A percentile compares a stretch with the other conserved stretches of the same genome.
Conservation (phyloP, 2,888 invertebrate genomes). For the Pantelozetes paolii region DNA sequence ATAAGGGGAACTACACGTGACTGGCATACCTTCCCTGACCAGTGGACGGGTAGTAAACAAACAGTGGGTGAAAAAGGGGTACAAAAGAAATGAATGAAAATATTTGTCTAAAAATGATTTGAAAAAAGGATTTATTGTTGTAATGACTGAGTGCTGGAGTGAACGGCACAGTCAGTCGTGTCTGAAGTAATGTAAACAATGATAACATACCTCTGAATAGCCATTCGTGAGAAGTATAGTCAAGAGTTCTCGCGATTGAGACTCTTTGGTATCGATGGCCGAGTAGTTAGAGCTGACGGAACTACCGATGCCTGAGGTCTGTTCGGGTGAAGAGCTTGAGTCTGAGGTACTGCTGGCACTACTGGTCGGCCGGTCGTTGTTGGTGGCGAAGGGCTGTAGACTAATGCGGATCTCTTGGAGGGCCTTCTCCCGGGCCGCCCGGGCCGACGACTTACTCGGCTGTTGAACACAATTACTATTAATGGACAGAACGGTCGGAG, state of each 20-base stretch:
- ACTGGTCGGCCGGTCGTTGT: conserved; percentile 50
- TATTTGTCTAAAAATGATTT: too few species aligned
- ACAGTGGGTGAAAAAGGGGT: background rate
- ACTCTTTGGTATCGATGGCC: conserved; percentile 2
- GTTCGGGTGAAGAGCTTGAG: conserved; percentile 30
- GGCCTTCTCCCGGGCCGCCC: conserved; percentile 66
- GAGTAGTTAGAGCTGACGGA: conserved; percentile 29
- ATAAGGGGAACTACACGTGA: too few species aligned
- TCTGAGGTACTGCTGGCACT: conserved; percentile 36
- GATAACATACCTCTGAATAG: conserved; percentile 26
- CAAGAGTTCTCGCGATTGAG: background rate
- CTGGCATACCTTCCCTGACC: too few species aligned
- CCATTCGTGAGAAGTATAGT: background rate
- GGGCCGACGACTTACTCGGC: conserved; percentile 15
- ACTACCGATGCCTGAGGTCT: conserved; percentile 14
- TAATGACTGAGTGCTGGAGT: too few species aligned
- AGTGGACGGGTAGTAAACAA: background rate
- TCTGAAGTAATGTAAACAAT: background rate
- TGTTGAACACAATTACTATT: background rate
- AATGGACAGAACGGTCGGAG: background rate
- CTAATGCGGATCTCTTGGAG: conserved; percentile 79
- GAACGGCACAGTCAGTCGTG: background rate
- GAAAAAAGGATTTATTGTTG: conserved; percentile 1
- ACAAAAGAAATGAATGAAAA: too few species aligned
- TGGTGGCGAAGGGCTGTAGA: conserved; percentile 72